Evolutionary conservation across 1,140 invertebrate species (phyloP).

Genomic region (Polypedilum pembai): DNA sequence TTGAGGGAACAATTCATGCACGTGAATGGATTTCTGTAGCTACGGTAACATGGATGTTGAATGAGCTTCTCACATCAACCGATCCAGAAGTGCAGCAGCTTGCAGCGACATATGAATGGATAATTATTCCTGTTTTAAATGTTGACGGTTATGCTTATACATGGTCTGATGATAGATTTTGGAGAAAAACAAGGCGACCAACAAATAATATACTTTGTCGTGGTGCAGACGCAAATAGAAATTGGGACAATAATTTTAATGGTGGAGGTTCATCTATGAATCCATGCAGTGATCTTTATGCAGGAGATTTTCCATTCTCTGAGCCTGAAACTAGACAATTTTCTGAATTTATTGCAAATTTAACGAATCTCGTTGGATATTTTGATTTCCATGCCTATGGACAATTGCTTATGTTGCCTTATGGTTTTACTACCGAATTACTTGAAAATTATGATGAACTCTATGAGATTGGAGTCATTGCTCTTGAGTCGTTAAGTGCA

Average conservation of each 20-base stretch:
- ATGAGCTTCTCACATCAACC: constrained; percentile 49
- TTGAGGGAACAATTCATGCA: constrained; percentile 64
- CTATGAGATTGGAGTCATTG: constrained; percentile 45
- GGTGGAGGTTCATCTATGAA: constrained; percentile 46
- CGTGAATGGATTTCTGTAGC: constrained; percentile 77
- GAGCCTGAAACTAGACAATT: constrained; percentile 51
- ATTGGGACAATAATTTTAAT: constrained; percentile 47
- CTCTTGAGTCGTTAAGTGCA: constrained; percentile 44
- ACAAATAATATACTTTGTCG: constrained; percentile 42
- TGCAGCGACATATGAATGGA: constrained; percentile 37
- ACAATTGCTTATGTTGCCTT: constrained; percentile 44
- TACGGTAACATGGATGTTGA: constrained; percentile 59
- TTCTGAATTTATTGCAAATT: constrained; percentile 43
- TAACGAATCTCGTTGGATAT: constrained; percentile 44
- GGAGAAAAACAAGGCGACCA: constrained; percentile 44
- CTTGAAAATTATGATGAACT: constrained; percentile 48
- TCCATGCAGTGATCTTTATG: constrained; percentile 51
- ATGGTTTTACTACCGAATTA: constrained; percentile 42
- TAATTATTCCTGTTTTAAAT: constrained; percentile 51
- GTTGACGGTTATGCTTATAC: constrained; percentile 53
- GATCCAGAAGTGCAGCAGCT: constrained; percentile 34
- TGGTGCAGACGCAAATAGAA: constrained; percentile 61
- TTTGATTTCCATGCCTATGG: constrained; percentile 48
- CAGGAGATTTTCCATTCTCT: constrained; percentile 51
- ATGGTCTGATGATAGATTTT: constrained; percentile 33